These are phyloP conservation scores for Nematolebias whitei DNA, from an alignment of 2,113 vertebrate genomes.

Conservation along the genomic window DNA sequence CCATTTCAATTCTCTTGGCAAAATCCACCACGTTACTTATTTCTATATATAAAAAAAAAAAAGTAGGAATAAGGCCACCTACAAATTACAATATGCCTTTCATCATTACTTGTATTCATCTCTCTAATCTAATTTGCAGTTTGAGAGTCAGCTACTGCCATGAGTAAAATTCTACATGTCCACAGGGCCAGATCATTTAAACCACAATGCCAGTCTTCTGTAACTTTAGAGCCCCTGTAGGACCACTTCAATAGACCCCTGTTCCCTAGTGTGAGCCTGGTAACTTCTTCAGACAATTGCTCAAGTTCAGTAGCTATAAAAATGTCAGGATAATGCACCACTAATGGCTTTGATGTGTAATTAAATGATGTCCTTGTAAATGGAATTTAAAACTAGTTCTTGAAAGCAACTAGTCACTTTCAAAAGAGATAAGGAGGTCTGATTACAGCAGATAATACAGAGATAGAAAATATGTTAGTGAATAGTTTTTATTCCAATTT, in stretches of 20 bases:
- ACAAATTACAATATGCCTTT: conserved; percentile 22
- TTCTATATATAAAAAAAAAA: no score
- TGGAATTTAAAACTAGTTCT: conserved; percentile 35
- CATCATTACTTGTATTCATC: conserved; percentile 20
- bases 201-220: conserved; percentile 69
- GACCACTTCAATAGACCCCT: conserved; percentile 56
- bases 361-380: conserved; percentile 43
- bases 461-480: background rate
- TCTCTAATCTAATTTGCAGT: conserved; percentile 52
- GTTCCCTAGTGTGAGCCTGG: conserved; percentile 50
- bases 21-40: no score
- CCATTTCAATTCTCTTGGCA: no score
- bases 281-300: conserved; percentile 55
- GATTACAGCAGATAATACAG: background rate
- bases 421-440: conserved; percentile 13
- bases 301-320: conserved; percentile 44
- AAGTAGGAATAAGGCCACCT: no score
- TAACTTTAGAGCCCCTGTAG: conserved; percentile 72
- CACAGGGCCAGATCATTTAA: conserved; percentile 70
- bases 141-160: conserved; percentile 69
- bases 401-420: conserved; percentile 6
- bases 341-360: conserved; percentile 60
- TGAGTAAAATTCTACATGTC: conserved; percentile 76
- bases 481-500: background rate
- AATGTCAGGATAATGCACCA: conserved; percentile 61